Evolutionary conservation across 2,113 vertebrate species (phyloP), one percentile per base, ranked within the genome.

Genomic region (Centropus bengalensis): DNA sequence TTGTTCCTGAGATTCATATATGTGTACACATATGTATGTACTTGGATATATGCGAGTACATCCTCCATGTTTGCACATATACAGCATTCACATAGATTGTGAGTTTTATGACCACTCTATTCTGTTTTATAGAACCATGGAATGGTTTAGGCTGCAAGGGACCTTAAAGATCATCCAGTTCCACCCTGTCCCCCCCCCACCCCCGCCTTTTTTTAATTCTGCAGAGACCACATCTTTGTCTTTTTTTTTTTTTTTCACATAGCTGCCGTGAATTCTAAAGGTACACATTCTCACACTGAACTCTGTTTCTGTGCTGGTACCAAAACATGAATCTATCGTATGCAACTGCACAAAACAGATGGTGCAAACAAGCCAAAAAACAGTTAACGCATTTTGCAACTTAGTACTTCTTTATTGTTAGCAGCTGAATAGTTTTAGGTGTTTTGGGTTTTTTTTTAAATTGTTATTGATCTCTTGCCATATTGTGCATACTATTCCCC

Each of bases 381-480:
- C 27, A 91, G 91, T 90, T 95, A 91, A 96, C 71, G 54, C 51
- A 58, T 91, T 97, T 96, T 97, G 88, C 60, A 96, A 86, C 82
- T 91, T 91, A 38, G 54, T 88, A 28, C 40, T 95, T 89, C 78
- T 95, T 97, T 96, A 92, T 90, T 97, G 63, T 78, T 94, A 96
- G 82, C 93, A 97, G 92, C 74, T 94, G 87, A 97, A 44, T 42
- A 88, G 74, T 42, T 79, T 91, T 92, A 88, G 86, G 73, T 96
- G 84, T 59, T 23, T 19, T 14, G n/a, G 18, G 9, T 82, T 88
- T 59, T n/a, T 40, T n/a, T 36, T 44, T 28, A 94, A 62, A 19
- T 93, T 87, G 54, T 95, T 96, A 94, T 71, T 97, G 92, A 97
- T 97, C 84, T 96, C 88, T 92, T 97, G 94, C 94, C 97, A 96